Percentiles rank a stretch among this genome's conserved stretches.
Evolutionary conservation across 2,797 vertebrate genomes (phyloP).

Genomic region (Tragelaphus eurycerus): DNA sequence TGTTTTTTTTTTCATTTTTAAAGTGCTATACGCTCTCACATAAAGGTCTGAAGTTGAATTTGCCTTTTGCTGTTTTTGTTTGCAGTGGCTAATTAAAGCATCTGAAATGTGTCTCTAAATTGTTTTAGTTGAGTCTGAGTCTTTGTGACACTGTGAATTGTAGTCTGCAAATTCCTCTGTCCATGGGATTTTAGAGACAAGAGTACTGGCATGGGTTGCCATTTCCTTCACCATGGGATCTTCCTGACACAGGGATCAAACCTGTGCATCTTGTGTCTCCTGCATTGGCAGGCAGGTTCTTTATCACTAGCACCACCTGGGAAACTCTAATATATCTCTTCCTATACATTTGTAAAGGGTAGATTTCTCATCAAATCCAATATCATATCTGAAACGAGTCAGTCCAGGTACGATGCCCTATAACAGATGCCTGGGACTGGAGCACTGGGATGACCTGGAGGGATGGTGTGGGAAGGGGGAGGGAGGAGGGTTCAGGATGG

Average conservation of each 20-base stretch:
- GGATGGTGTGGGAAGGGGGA: too few relatives aligned
- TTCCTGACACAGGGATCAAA: background rate
- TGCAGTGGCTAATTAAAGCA: background rate
- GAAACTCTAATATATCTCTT: too few relatives aligned
- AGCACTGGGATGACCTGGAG: too few relatives aligned
- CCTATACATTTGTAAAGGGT: background rate
- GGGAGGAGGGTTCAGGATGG: too few relatives aligned
- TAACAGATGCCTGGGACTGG: too few relatives aligned
- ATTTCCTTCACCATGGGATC: background rate
- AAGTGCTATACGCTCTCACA: background rate
- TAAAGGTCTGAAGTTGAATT: background rate
- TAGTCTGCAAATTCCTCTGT: background rate
- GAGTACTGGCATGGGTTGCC: background rate
- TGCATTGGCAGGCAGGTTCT: background rate
- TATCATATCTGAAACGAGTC: too few relatives aligned
- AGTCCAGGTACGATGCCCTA: too few relatives aligned
- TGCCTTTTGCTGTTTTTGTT: background rate
- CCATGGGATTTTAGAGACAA: background rate
- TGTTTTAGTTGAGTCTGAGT: background rate
- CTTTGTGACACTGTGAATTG: background rate
- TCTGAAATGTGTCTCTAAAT: background rate
- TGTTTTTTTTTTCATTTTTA: background rate
- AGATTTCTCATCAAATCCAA: background rate
- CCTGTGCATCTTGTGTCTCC: background rate
- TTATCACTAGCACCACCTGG: background rate